Base-by-base conservation (phyloP, 2,113 vertebrate genomes). In the Muscicapa adusta region DNA sequence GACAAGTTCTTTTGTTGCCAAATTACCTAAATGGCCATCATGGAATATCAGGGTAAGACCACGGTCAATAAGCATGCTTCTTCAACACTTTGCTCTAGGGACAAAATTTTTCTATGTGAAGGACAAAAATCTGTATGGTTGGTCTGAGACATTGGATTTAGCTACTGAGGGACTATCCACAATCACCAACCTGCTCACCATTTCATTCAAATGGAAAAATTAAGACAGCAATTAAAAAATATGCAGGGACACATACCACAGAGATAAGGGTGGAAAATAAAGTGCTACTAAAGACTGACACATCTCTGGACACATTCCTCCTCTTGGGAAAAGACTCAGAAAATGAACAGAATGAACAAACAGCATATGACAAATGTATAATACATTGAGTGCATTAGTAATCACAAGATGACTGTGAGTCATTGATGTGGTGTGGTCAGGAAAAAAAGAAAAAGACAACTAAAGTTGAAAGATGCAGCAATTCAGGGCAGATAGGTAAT, bases 401-500 rank as follows among this genome's bases (percentile, higher is more conserved):
- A 95, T 76, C 71, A 62, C 61, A 90, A 65, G 50, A 88, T 83
- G 82, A 94, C 62, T 95, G 8, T 93, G 90, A 95, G 42, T 94
- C 81, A 91, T 18, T 50, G 40, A 88, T 58, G n/a, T 47, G 54
- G 53, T 68, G 23, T 74, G 60, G 25, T 77, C 65, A 50, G 51
- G 31, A 17, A 34, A 53, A 89, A 70, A 56, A 61, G n/a, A 70
- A 56, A 61, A 33, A 75, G 19, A 18, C 14, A 86, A 15, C 14
- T 6, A 6, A 72, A 89, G 23, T 15, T 65, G 15, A 22, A 85
- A 88, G 53, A 65, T 13, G 6, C 10, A 72, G 45, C 15, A 88
- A 45, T 50, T 54, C 40, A 91, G 58, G 28, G 53, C 5, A 72
- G 26, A 18, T 7, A 74, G 19, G 28, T 72, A 53, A 42, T 29